Evolutionary conservation across 2,888 invertebrate species (phyloP).

Genomic region (Lymantria monacha): DNA sequence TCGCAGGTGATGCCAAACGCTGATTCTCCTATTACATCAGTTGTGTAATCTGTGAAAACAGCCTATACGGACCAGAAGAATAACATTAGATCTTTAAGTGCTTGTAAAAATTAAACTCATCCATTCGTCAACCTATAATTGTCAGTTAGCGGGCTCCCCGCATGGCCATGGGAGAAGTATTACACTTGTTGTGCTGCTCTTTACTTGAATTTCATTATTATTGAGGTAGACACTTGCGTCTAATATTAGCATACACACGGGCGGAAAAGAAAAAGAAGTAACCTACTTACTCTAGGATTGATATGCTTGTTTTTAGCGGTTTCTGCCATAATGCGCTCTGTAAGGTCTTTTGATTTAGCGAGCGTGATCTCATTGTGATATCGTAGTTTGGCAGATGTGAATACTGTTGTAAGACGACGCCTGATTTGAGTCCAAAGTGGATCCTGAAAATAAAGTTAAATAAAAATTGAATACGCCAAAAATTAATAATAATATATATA

Average conservation of each 20-base stretch:
- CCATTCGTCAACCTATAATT: not conserved
- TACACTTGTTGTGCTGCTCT: too few species aligned
- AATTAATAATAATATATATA: too few species aligned
- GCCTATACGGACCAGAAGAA: constrained; percentile 16
- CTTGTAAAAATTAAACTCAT: not conserved
- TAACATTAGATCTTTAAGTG: not conserved
- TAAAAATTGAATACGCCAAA: not conserved
- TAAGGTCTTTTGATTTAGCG: constrained; percentile 36
- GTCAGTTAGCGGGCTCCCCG: too few species aligned
- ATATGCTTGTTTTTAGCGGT: constrained; percentile 6
- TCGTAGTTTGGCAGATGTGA: constrained; percentile 41
- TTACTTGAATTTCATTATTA: too few species aligned
- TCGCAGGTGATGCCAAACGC: constrained; percentile 45
- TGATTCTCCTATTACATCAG: constrained; percentile 48
- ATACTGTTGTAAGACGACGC: constrained; percentile 37
- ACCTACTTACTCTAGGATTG: constrained; percentile 11
- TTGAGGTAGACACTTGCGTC: too few species aligned
- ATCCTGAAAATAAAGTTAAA: constrained; percentile 31
- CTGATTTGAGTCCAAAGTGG: constrained; percentile 44
- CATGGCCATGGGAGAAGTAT: too few species aligned
- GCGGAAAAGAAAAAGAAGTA: not conserved
- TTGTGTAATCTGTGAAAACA: constrained; percentile 42
- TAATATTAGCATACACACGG: too few species aligned
- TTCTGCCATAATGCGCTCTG: constrained; percentile 27
- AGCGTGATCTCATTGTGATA: constrained; percentile 2